phyloP scores from a whole-genome alignment of 2,888 invertebrate genomes.

The Thumatha senex region DNA sequence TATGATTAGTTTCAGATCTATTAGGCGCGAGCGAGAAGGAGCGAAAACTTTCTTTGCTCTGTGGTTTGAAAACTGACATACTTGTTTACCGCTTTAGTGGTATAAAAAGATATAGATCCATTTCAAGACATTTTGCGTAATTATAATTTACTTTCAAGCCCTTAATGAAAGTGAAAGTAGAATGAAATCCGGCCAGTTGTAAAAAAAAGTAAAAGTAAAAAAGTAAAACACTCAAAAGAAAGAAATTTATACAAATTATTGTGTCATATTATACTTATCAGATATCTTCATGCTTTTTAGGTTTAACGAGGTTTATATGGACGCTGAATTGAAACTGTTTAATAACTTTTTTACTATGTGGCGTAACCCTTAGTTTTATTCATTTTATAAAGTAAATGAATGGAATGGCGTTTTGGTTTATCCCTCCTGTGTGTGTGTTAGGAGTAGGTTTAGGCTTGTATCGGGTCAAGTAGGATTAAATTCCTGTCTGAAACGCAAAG shows the following conservation, averaged over 20 bases:
- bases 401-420: too few relatives aligned
- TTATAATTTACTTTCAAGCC: constrained; percentile 8
- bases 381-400: too few relatives aligned
- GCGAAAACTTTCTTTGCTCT: too few relatives aligned
- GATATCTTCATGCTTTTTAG: constrained; percentile 26
- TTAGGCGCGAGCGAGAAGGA: too few relatives aligned
- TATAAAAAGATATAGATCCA: background rate
- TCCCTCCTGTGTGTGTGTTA: too few relatives aligned
- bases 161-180: constrained; percentile 22
- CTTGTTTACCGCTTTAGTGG: background rate
- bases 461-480: too few relatives aligned
- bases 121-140: background rate
- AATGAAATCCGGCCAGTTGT: constrained; percentile 18
- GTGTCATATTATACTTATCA: constrained; percentile 9
- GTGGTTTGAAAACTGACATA: background rate
- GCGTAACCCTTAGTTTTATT: too few relatives aligned
- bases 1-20: too few relatives aligned
- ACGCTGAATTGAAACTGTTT: background rate
- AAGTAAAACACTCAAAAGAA: too few relatives aligned
- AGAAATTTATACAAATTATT: constrained; percentile 8
- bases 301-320: background rate
- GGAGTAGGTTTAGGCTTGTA: too few relatives aligned
- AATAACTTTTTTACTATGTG: too few relatives aligned
- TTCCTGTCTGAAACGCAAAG: too few relatives aligned
- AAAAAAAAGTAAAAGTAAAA: constrained; percentile 12